Percentiles rank a stretch among this genome's conserved stretches.
These are phyloP conservation scores for Lasius fuliginosus DNA, from an alignment of 2,888 invertebrate species.

Conservation along the genomic window DNA sequence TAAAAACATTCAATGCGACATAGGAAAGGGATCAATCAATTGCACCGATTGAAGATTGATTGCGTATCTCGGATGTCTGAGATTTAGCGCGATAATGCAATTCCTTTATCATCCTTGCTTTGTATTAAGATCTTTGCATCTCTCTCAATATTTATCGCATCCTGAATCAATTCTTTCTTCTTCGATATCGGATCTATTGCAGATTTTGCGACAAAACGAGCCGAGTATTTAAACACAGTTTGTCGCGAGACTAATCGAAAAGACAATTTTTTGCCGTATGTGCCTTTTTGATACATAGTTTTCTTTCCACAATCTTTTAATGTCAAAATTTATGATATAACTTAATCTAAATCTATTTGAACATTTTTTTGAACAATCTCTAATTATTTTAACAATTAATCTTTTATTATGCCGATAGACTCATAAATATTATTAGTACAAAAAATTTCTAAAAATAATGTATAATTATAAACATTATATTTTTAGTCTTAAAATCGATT, in stretches of 20 bases:
- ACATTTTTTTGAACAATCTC: background rate
- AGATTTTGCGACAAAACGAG: constrained; percentile 38
- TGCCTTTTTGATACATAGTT: constrained; percentile 5
- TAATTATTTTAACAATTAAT: background rate
- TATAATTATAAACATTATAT: constrained; percentile 3
- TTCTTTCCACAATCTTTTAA: background rate
- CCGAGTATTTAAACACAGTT: constrained; percentile 57
- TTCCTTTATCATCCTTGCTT: constrained; percentile 72
- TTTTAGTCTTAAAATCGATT: background rate
- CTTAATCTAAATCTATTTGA: background rate
- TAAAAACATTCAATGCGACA: constrained; percentile 47
- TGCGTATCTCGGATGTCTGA: constrained; percentile 67
- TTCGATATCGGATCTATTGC: constrained; percentile 67
- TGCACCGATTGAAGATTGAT: constrained; percentile 78
- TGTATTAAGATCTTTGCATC: constrained; percentile 67
- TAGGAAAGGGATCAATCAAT: constrained; percentile 71
- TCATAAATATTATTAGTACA: background rate
- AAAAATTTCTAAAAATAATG: background rate
- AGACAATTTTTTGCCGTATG: background rate
- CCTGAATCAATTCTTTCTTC: constrained; percentile 55
- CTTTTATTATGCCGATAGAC: background rate
- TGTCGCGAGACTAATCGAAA: constrained; percentile 15
- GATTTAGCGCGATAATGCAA: constrained; percentile 73
- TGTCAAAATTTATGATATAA: constrained; percentile 3
- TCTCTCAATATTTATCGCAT: constrained; percentile 57